A percentile compares a stretch with the other conserved stretches of the same genome.
Conservation (phyloP, 2,888 invertebrate genomes). For the Hirtodrosophila cameraria region DNA sequence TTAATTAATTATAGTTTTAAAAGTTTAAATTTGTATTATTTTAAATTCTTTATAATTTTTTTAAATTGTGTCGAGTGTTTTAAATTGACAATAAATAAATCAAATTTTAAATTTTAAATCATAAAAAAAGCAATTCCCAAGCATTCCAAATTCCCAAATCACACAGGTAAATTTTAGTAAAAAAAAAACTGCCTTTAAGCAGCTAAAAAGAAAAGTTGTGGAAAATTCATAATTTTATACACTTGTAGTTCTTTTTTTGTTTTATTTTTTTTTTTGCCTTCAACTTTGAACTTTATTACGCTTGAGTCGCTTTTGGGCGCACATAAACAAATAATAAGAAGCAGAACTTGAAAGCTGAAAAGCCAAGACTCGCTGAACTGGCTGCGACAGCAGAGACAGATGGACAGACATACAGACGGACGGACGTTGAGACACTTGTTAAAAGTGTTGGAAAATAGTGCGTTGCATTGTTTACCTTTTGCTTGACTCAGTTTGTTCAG, state of each 20-base stretch:
- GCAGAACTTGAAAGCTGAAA: conserved; percentile 63
- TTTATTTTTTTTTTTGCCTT: conserved; percentile 57
- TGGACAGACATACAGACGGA: conserved; percentile 8
- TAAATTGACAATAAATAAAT: too few relatives aligned
- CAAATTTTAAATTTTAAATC: too few relatives aligned
- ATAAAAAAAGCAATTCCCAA: too few relatives aligned
- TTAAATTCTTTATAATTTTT: too few relatives aligned
- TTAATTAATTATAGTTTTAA: too few relatives aligned
- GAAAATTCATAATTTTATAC: conserved; percentile 39
- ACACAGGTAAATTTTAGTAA: not conserved
- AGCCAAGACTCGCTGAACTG: too few relatives aligned
- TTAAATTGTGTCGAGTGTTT: too few relatives aligned
- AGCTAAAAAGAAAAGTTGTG: not conserved
- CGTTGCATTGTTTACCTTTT: conserved; percentile 80
- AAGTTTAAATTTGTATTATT: too few relatives aligned
- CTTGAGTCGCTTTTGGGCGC: conserved; percentile 69
- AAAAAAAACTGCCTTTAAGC: conserved; percentile 1
- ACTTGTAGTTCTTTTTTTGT: conserved; percentile 58
- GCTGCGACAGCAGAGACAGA: too few relatives aligned
- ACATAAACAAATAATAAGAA: conserved; percentile 32
- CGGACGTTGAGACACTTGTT: conserved; percentile 67
- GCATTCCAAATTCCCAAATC: too few relatives aligned
- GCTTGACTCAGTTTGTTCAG: conserved; percentile 64
- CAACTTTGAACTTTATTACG: conserved; percentile 77
- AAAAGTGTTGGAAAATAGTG: conserved; percentile 80